Conservation (phyloP, 2,797 vertebrate species). For the Microctenopoma stevenorrisi region DNA sequence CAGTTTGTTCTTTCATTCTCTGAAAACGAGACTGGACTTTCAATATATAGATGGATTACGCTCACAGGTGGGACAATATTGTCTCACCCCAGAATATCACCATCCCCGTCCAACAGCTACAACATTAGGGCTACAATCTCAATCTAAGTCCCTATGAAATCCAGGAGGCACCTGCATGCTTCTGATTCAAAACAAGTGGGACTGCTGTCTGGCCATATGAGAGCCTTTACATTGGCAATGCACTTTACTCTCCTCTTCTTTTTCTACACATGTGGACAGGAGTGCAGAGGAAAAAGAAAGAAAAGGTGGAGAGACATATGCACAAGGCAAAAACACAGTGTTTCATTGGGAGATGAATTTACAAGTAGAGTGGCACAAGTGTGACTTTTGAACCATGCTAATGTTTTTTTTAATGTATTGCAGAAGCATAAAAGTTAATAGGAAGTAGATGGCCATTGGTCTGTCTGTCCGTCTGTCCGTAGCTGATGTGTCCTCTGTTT, state of each 20-base stretch:
- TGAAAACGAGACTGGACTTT: slow-evolving; percentile 59
- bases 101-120: slow-evolving; percentile 54
- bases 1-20: slow-evolving; percentile 51
- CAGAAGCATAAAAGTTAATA: slow-evolving; percentile 65
- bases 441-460: slow-evolving; percentile 58
- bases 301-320: slow-evolving; percentile 76
- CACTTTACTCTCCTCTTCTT: slow-evolving; percentile 85
- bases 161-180: slow-evolving; percentile 81
- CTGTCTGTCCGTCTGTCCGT: slow-evolving; percentile 40
- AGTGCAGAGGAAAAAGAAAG: slow-evolving; percentile 45
- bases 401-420: slow-evolving; percentile 66
- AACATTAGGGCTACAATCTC: slow-evolving; percentile 61
- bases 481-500: slow-evolving; percentile 52
- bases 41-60: slow-evolving; percentile 44
- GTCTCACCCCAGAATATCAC: slow-evolving; percentile 27
- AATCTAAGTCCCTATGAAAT: slow-evolving; percentile 55
- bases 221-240: slow-evolving; percentile 81
- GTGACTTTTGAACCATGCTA: slow-evolving; percentile 78
- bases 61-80: slow-evolving; percentile 38
- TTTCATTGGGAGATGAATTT: slow-evolving; percentile 75
- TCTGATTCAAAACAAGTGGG: slow-evolving; percentile 71
- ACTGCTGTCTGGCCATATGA: slow-evolving; percentile 65
- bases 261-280: slow-evolving; percentile 59
- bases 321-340: slow-evolving; percentile 82
- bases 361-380: slow-evolving; percentile 82